These are phyloP conservation scores for Amorpha juglandis DNA, from an alignment of 2,888 invertebrate species.

Conservation along the genomic window DNA sequence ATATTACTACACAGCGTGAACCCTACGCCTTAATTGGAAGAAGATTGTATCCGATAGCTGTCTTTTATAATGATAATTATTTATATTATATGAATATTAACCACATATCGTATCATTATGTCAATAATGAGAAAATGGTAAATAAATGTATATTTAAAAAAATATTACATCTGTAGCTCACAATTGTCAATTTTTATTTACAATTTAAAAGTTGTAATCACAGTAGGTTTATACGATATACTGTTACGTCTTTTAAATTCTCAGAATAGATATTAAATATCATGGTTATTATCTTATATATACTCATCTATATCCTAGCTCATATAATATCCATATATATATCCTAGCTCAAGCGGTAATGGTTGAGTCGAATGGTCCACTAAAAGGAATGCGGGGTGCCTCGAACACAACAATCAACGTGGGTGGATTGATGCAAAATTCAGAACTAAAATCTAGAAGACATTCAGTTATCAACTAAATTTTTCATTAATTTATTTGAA, in stretches of 20 bases:
- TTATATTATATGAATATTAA: conserved; percentile 6
- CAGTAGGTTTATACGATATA: background rate
- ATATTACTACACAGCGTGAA: conserved; percentile 43
- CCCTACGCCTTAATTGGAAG: conserved; percentile 41
- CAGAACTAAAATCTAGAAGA: background rate
- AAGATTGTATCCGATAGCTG: conserved; percentile 33
- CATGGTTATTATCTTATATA: background rate
- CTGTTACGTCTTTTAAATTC: background rate
- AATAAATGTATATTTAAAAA: too few species aligned
- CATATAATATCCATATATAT: too few species aligned
- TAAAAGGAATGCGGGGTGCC: background rate
- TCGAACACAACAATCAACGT: background rate
- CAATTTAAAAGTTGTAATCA: too few species aligned
- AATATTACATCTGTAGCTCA: too few species aligned
- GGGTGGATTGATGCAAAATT: background rate
- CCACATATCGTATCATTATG: background rate
- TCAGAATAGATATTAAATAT: background rate
- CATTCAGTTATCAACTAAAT: background rate
- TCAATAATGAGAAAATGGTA: too few species aligned
- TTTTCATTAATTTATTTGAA: background rate
- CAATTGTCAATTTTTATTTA: too few species aligned
- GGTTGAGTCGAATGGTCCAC: conserved; percentile 2
- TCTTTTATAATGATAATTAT: conserved; percentile 12
- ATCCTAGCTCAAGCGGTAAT: conserved; percentile 16
- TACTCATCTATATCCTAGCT: too few species aligned